phyloP scores from a whole-genome alignment of 92 coral and sea anemone species.

The Siderastrea radians region DNA sequence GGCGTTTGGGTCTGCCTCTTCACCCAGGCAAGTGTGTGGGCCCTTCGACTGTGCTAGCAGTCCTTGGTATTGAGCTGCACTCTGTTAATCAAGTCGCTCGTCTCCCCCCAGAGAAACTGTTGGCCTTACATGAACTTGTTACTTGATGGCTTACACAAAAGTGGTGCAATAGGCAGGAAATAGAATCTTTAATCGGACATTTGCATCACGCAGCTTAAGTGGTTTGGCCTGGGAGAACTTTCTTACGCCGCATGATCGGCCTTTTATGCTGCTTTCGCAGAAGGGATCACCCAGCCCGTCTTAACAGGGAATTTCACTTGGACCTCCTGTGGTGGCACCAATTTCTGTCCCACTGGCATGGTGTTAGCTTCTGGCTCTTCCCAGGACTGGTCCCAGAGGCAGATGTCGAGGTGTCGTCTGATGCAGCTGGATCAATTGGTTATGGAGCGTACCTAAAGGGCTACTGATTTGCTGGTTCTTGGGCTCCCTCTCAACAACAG shows the following conservation, averaged over 20 bases:
- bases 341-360: too few species aligned
- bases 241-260: slow-evolving; percentile 56
- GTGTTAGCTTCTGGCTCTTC: too few species aligned
- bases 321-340: slow-evolving; percentile 32
- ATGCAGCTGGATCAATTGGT: not conserved
- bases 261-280: too few species aligned
- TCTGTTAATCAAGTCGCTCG: slow-evolving; percentile 21
- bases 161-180: slow-evolving; percentile 31
- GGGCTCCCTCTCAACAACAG: slow-evolving; percentile 1
- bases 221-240: slow-evolving; percentile 60
- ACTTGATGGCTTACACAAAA: slow-evolving; percentile 2
- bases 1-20: not conserved
- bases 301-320: slow-evolving; percentile 15
- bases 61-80: too few species aligned
- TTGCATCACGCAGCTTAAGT: slow-evolving; percentile 60
- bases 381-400: not conserved
- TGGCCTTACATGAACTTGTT: not conserved
- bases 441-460: not conserved
- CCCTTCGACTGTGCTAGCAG: too few species aligned
- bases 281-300: slow-evolving; percentile 28
- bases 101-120: slow-evolving; percentile 35
- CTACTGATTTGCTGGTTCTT: not conserved
- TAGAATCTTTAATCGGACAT: slow-evolving; percentile 47
- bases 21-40: not conserved
- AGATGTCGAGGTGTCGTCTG: not conserved